A percentile compares a stretch with the other conserved stretches of the same genome.
Evolutionary conservation across 2,888 invertebrate species (phyloP).

Genomic region (Neoscelio sp.): DNA sequence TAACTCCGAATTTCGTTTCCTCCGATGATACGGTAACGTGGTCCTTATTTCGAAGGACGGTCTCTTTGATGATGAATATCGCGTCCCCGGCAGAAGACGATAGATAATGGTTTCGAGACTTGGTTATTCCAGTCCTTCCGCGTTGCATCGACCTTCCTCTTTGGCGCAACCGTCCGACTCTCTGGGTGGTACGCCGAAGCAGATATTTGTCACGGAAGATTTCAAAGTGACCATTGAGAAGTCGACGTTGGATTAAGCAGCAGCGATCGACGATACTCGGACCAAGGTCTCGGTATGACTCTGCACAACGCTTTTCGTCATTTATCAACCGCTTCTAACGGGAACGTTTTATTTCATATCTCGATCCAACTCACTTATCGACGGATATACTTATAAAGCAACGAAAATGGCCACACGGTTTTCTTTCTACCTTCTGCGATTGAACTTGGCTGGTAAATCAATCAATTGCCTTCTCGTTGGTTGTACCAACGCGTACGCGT

Average conservation of each 20-base stretch:
- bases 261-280: constrained; percentile 32
- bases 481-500: too few species aligned
- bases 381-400: too few species aligned
- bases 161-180: constrained; percentile 21
- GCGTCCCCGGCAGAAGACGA: constrained; percentile 35
- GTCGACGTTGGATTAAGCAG: constrained; percentile 39
- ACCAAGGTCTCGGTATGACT: constrained; percentile 12
- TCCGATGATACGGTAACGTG: too few species aligned
- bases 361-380: too few species aligned
- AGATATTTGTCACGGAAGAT: constrained; percentile 44
- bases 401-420: too few species aligned
- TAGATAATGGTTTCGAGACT: constrained; percentile 56
- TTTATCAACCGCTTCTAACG: constrained; percentile 28
- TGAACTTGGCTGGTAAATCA: too few species aligned
- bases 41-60: too few species aligned
- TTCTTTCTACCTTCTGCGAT: too few species aligned
- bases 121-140: constrained; percentile 53
- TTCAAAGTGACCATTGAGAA: constrained; percentile 47
- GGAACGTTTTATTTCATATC: too few species aligned
- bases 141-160: constrained; percentile 37
- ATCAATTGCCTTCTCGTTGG: too few species aligned
- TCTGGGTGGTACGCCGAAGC: constrained; percentile 34
- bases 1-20: constrained; percentile 1
- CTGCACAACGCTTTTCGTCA: constrained; percentile 28
- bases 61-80: constrained; percentile 50